Evolutionary conservation across 2,113 vertebrate species (phyloP).

Genomic region (Heterotilapia buettikoferi): DNA sequence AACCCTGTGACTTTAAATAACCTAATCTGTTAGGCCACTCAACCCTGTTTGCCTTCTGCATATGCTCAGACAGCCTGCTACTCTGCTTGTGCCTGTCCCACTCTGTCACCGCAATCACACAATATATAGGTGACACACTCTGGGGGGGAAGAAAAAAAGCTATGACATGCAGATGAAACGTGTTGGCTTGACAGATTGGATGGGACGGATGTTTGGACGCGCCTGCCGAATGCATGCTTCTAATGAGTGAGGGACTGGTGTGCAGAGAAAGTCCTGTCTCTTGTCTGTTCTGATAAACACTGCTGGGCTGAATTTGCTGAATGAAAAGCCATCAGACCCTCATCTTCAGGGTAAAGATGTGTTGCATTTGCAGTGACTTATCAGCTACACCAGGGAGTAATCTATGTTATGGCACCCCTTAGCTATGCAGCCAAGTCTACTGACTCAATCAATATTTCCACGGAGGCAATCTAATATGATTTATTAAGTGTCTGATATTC

Average conservation of each 20-base stretch:
- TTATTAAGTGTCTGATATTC: constrained; percentile 11
- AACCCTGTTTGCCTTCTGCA: neutral
- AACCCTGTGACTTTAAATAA: constrained; percentile 18
- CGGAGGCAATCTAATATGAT: neutral
- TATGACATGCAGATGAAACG: constrained; percentile 30
- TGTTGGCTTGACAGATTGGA: constrained; percentile 17
- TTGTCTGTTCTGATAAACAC: constrained; percentile 30
- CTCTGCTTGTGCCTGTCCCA: neutral
- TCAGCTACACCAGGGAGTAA: constrained; percentile 12
- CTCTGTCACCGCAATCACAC: constrained; percentile 1
- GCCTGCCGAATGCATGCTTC: neutral
- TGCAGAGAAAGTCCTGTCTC: neutral
- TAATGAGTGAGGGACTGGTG: constrained; percentile 24
- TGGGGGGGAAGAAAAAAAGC: neutral
- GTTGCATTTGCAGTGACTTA: constrained; percentile 19
- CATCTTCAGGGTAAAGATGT: neutral
- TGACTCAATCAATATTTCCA: neutral
- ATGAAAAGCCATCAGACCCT: constrained; percentile 13
- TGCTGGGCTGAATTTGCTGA: neutral
- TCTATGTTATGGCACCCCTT: neutral
- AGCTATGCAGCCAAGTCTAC: neutral
- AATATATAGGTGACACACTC: constrained; percentile 7
- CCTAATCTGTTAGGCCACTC: constrained; percentile 22
- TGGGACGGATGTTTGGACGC: constrained; percentile 17
- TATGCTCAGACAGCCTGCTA: constrained; percentile 13